A percentile compares a stretch with the other conserved stretches of the same genome.
Conservation (phyloP, 23 tunicate species). For the Trididemnum miniatum region DNA sequence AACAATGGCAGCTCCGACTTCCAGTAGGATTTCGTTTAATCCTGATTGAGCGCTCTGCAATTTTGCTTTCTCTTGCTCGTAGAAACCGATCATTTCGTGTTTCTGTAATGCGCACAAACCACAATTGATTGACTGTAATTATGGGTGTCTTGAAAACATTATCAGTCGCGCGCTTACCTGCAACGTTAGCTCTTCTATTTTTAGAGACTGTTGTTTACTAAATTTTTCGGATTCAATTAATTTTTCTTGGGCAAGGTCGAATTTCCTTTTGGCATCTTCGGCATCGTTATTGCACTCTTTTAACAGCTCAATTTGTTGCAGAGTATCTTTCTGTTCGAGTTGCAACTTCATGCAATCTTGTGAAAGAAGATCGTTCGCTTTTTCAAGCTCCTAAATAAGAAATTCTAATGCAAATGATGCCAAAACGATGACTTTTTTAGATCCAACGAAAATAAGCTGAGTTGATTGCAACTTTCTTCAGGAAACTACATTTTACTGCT, state of each 20-base stretch:
- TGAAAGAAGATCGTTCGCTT: constrained; percentile 35
- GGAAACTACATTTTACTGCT: too few species aligned
- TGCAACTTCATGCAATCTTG: constrained; percentile 13
- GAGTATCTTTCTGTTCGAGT: not conserved
- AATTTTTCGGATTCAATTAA: not conserved
- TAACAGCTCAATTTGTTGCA: not conserved
- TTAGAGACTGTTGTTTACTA: not conserved
- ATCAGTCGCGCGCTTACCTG: not conserved
- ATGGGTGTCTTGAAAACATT: too few species aligned
- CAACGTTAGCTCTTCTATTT: not conserved
- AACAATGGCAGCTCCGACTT: not conserved
- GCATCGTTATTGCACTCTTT: not conserved
- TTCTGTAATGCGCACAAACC: too few species aligned
- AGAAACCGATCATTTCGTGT: not conserved
- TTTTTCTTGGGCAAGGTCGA: constrained; percentile 4
- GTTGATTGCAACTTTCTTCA: too few species aligned
- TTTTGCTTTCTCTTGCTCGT: not conserved
- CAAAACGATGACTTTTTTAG: too few species aligned
- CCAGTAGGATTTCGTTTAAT: constrained; percentile 3
- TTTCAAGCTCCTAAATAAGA: constrained; percentile 39
- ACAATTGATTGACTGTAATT: too few species aligned
- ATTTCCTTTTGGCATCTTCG: not conserved
- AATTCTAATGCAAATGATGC: too few species aligned
- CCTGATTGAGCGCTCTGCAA: not conserved
- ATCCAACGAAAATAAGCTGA: too few species aligned